Base-by-base conservation (phyloP, 2,797 vertebrate species). In the Molossus alvarezi region DNA sequence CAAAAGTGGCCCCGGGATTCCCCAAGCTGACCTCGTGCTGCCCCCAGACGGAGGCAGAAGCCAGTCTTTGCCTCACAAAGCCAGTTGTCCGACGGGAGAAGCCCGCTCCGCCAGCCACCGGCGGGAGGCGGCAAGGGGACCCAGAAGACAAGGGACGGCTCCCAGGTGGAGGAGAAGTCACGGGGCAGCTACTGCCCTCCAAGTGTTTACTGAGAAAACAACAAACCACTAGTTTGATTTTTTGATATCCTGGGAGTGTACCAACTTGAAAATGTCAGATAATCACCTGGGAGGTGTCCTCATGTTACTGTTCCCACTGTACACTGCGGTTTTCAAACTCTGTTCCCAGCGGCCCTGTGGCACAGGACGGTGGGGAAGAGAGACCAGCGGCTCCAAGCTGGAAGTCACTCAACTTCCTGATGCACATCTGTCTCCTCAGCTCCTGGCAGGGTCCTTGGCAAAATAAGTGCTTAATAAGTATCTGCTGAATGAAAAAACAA, bases 391-490 rank as follows among this genome's bases (percentile, higher is more conserved):
- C 90, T 73, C 37, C 41, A 29, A 53, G 84, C 20, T 91, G 64
- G 79, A 90, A 89, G 64, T 48, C 64, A 41, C 73, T 67, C 37
- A 18, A 21, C 53, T 82, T 83, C 83, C 53, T 72, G 37, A 48
- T 89, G 10, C 27, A 5, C 15, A 86, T 41, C 72, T 14, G 72
- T 85, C 84, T 95, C 58, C 64, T 94, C 75, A 21, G 67, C 65
- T 33, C 57, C 82, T 45, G 20, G 83, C 82, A 87, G 55, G 76
- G 75, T 53, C 88, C 15, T 85, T 94, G 91, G 94, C 91, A 97
- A 86, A 69, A 25, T 80, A 89, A 94, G 67, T 91, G 91, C 80
- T 94, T 97, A 92, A 6, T 94, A 94, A 97, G 95, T 91, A 96
- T 91, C 76, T 92, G 71, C 3, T 51, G 37, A 69, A 88, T 21